Evolutionary conservation across 2,797 vertebrate genomes (phyloP).

Genomic region (Coregonus sp.): DNA sequence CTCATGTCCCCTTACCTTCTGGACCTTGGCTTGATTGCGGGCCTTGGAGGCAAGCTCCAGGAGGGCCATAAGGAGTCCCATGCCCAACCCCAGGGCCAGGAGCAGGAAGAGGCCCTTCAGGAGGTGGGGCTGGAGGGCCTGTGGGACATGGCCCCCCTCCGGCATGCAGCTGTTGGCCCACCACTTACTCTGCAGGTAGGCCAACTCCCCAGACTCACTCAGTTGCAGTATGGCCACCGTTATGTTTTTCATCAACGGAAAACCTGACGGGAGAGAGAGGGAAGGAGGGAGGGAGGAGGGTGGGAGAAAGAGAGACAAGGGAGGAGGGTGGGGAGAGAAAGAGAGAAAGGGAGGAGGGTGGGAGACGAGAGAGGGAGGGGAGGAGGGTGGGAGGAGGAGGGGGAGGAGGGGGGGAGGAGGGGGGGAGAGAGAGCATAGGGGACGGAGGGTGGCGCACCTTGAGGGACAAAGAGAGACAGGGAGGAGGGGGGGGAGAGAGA

Average conservation of each 20-base stretch:
- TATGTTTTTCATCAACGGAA: constrained; percentile 77
- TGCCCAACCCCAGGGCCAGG: constrained; percentile 77
- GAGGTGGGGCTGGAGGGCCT: constrained; percentile 69
- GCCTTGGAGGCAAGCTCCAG: constrained; percentile 81
- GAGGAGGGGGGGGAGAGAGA: no score
- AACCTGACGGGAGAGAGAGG: constrained; percentile 66
- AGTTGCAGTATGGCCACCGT: constrained; percentile 80
- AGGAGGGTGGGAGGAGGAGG: no score
- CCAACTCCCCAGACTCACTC: constrained; percentile 79
- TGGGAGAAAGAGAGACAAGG: no score
- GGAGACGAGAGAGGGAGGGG: no score
- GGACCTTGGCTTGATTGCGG: constrained; percentile 71
- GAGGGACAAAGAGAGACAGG: no score
- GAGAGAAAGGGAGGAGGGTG: no score
- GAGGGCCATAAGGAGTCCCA: constrained; percentile 78
- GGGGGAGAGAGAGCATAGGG: no score
- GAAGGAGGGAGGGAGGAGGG: not conserved
- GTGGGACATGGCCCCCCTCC: constrained; percentile 17
- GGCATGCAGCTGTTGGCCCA: constrained; percentile 81
- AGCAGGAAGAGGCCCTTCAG: constrained; percentile 83
- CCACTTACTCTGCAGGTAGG: constrained; percentile 82
- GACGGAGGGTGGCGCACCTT: no score
- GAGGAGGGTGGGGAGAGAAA: no score
- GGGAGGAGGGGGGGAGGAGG: no score
- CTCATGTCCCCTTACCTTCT: constrained; percentile 70